Percentiles rank a stretch among this genome's conserved stretches.
These are phyloP conservation scores for Hydropsyche tenuis DNA, from an alignment of 1,140 invertebrate species.

Conservation along the genomic window DNA sequence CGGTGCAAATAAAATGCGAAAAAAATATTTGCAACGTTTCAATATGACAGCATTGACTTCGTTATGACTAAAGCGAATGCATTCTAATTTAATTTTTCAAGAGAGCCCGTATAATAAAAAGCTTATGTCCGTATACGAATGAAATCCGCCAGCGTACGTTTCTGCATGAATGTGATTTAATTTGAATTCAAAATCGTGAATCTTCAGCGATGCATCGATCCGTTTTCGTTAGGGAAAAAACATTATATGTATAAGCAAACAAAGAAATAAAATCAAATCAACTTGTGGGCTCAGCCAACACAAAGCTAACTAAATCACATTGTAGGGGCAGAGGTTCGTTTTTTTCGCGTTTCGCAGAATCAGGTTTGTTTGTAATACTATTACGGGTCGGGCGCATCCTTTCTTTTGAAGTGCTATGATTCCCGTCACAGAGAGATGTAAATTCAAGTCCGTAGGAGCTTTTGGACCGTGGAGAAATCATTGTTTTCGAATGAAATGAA, in stretches of 20 bases:
- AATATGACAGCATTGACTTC: too few species aligned
- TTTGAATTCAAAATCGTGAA: not conserved
- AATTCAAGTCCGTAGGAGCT: slow-evolving; percentile 5
- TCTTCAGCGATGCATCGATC: slow-evolving; percentile 1
- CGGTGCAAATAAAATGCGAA: too few species aligned
- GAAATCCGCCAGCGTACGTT: too few species aligned
- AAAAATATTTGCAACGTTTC: too few species aligned
- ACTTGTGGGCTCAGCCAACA: not conserved
- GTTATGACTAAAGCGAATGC: too few species aligned
- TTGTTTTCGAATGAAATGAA: not conserved
- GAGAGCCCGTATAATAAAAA: too few species aligned
- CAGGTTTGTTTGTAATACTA: slow-evolving; percentile 26
- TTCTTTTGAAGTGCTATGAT: slow-evolving; percentile 18
- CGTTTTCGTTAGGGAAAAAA: not conserved
- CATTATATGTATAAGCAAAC: not conserved
- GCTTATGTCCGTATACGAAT: too few species aligned
- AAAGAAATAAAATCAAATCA: not conserved
- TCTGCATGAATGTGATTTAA: not conserved
- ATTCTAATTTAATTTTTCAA: too few species aligned
- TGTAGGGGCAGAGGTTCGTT: not conserved
- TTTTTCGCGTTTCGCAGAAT: slow-evolving; percentile 9
- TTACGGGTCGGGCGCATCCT: slow-evolving; percentile 19
- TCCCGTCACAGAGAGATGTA: slow-evolving; percentile 20
- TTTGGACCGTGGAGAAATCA: slow-evolving; percentile 5
- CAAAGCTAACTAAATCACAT: slow-evolving; percentile 21